A percentile compares a stretch with the other conserved stretches of the same genome.
Evolutionary conservation across 2,888 invertebrate species (phyloP).

Genomic region (Ormyrus rosae): DNA sequence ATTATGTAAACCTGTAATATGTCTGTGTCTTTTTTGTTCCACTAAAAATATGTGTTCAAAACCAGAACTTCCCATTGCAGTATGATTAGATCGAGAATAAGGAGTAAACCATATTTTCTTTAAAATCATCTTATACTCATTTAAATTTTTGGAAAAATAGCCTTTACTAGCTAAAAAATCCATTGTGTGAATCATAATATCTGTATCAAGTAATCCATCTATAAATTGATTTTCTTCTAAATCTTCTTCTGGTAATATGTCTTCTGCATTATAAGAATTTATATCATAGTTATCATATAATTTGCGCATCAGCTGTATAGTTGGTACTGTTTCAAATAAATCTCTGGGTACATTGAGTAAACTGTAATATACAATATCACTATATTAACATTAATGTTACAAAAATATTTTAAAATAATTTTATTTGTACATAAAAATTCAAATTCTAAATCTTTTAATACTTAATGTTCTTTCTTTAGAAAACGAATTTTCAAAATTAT

Average conservation of each 20-base stretch:
- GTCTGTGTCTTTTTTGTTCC: slow-evolving; percentile 75
- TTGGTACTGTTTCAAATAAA: slow-evolving; percentile 48
- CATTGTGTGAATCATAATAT: slow-evolving; percentile 59
- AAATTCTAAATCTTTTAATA: not conserved
- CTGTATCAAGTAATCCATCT: slow-evolving; percentile 57
- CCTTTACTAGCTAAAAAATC: slow-evolving; percentile 61
- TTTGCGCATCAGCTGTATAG: slow-evolving; percentile 54
- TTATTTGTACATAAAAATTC: not conserved
- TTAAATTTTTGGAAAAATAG: slow-evolving; percentile 57
- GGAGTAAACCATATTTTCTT: slow-evolving; percentile 72
- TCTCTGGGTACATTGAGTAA: slow-evolving; percentile 44
- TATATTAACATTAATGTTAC: too few species aligned
- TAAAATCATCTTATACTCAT: slow-evolving; percentile 64
- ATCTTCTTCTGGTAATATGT: slow-evolving; percentile 56
- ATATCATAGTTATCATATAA: slow-evolving; percentile 63
- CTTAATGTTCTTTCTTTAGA: not conserved
- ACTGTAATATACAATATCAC: slow-evolving; percentile 14
- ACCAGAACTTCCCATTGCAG: slow-evolving; percentile 77
- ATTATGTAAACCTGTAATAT: slow-evolving; percentile 79
- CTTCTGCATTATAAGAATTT: slow-evolving; percentile 58
- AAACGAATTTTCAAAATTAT: not conserved
- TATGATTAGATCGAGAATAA: slow-evolving; percentile 72
- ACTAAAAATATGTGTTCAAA: slow-evolving; percentile 81
- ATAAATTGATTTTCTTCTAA: slow-evolving; percentile 62
- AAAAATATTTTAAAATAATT: not conserved